Conservation (phyloP, 2,797 vertebrate genomes). For the Lagorchestes hirsutus region DNA sequence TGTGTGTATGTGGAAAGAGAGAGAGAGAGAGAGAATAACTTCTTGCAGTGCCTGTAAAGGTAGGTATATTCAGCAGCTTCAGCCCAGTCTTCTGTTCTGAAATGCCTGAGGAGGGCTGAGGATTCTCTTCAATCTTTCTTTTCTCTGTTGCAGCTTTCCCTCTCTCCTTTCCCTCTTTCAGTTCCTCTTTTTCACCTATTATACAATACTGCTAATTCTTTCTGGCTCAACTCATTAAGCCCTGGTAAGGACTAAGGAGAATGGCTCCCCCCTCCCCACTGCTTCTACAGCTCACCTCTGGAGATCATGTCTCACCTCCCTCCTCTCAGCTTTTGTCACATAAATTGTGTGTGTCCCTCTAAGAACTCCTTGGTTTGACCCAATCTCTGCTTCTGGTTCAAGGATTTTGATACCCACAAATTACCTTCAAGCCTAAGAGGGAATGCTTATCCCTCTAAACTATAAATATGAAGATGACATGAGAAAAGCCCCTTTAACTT, state of each 20-base stretch:
- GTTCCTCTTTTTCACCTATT: neutral
- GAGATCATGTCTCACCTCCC: neutral
- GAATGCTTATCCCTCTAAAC: neutral
- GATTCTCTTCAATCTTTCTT: neutral
- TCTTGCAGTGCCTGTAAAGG: neutral
- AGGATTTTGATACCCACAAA: neutral
- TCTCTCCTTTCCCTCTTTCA: neutral
- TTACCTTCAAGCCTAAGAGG: neutral
- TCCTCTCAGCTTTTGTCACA: neutral
- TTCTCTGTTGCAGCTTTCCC: neutral
- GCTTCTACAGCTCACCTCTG: neutral
- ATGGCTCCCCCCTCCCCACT: neutral
- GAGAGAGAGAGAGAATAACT: neutral
- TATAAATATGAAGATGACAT: neutral
- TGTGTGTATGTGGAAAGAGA: too few species aligned
- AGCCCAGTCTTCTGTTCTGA: neutral
- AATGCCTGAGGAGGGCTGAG: neutral
- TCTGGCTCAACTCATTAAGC: neutral
- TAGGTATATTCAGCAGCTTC: neutral
- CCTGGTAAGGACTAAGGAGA: neutral
- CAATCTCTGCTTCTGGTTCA: neutral
- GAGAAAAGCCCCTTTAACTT: neutral
- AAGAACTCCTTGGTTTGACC: neutral
- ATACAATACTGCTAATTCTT: neutral
- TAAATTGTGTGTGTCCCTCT: neutral